Evolutionary conservation across 2,113 vertebrate genomes (phyloP).

Genomic region (Scophthalmus maximus): DNA sequence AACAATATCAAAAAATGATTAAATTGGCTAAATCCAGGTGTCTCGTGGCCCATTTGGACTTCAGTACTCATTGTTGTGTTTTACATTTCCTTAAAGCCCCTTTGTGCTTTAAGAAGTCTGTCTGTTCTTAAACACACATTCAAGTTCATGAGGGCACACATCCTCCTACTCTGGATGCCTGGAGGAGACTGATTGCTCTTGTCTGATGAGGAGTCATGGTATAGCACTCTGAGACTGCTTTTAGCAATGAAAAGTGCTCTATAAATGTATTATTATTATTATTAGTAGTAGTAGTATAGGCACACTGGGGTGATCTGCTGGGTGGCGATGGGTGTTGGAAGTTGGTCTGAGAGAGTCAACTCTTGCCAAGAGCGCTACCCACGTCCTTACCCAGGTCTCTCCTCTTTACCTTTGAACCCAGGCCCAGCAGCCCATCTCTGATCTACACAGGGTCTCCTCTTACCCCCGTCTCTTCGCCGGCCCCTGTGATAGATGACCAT

Average conservation of each 20-base stretch:
- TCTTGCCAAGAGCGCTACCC: conserved; percentile 54
- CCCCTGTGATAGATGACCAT: conserved; percentile 88
- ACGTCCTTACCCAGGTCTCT: conserved; percentile 54
- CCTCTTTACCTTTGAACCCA: conserved; percentile 78
- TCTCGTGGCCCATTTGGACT: not conserved
- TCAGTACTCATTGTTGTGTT: not conserved
- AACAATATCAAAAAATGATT: not conserved
- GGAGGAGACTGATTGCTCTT: conserved; percentile 30
- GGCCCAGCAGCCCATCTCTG: conserved; percentile 70
- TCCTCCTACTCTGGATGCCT: not conserved
- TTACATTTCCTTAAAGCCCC: conserved; percentile 1
- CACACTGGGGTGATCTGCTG: conserved; percentile 7
- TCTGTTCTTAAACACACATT: conserved; percentile 8
- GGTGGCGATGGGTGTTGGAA: conserved; percentile 44
- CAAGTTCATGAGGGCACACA: not conserved
- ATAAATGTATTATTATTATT: too few relatives aligned
- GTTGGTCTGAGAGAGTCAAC: conserved; percentile 41
- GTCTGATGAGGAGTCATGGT: conserved; percentile 7
- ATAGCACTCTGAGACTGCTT: too few relatives aligned
- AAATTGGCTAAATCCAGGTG: not conserved
- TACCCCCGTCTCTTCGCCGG: conserved; percentile 70
- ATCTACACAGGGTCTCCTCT: conserved; percentile 69
- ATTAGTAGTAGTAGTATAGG: too few relatives aligned
- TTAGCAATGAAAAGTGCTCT: too few relatives aligned
- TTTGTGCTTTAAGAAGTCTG: not conserved